phyloP scores from a whole-genome alignment of 2,888 invertebrate species.

The Epirrhoe tristata region DNA sequence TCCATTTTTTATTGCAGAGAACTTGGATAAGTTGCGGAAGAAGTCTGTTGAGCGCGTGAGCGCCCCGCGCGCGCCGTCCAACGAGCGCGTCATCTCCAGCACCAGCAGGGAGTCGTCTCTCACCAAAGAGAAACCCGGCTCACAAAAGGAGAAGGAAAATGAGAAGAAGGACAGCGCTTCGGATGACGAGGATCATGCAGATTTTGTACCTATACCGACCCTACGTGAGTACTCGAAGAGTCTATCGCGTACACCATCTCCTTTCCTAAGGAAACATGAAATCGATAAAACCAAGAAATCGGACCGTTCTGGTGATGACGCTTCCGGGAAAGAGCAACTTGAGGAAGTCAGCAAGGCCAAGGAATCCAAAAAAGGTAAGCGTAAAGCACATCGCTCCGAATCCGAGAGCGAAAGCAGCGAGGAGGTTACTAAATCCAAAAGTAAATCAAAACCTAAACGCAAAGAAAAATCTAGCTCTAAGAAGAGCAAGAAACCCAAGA shows the following conservation, averaged over 20 bases:
- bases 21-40: conserved; percentile 68
- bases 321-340: conserved; percentile 80
- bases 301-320: conserved; percentile 74
- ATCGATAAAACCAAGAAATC: conserved; percentile 79
- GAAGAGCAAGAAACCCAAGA: conserved; percentile 79
- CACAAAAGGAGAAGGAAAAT: conserved; percentile 61
- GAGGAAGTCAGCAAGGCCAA: conserved; percentile 60
- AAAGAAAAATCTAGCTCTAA: conserved; percentile 86
- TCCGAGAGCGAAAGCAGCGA: conserved; percentile 80
- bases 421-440: conserved; percentile 73
- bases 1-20: conserved; percentile 57
- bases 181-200: conserved; percentile 76
- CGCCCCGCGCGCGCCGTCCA: conserved; percentile 63
- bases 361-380: conserved; percentile 76
- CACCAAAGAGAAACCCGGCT: conserved; percentile 66
- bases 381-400: conserved; percentile 81
- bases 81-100: conserved; percentile 76
- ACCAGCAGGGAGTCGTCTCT: conserved; percentile 80
- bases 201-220: conserved; percentile 71
- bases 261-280: conserved; percentile 90
- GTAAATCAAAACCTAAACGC: conserved; percentile 76
- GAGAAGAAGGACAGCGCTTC: conserved; percentile 61
- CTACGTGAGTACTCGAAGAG: conserved; percentile 88
- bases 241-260: conserved; percentile 94
- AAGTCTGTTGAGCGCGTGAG: conserved; percentile 72